These are phyloP conservation scores for Psittacula echo DNA, from an alignment of 2,797 vertebrate genomes.

Conservation along the genomic window DNA sequence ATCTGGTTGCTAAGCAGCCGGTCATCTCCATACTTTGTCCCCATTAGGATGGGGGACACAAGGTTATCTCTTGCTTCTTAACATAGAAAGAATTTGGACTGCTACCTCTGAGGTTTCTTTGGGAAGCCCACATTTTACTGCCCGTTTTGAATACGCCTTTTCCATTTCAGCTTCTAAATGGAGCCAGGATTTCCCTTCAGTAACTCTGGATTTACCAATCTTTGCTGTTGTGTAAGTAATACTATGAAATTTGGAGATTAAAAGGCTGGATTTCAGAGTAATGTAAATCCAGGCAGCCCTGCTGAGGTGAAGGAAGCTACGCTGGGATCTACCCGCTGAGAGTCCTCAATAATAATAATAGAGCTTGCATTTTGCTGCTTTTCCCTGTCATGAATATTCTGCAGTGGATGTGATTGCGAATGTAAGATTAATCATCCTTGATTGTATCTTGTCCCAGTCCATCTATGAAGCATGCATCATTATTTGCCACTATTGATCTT, in stretches of 20 bases:
- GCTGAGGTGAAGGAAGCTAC: neutral
- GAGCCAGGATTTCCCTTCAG: neutral
- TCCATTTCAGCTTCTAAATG: neutral
- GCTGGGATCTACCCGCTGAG: neutral
- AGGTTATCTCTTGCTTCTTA: neutral
- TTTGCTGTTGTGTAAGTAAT: neutral
- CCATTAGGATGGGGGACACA: neutral
- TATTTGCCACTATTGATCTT: neutral
- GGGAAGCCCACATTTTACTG: neutral
- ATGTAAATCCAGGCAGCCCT: neutral
- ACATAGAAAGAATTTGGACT: neutral
- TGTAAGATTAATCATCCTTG: neutral
- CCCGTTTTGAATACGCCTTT: neutral
- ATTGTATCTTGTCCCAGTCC: neutral
- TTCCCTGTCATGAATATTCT: conserved; percentile 11
- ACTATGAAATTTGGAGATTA: neutral
- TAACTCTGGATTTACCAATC: neutral
- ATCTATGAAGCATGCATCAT: neutral
- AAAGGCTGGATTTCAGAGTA: conserved; percentile 5
- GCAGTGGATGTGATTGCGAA: neutral
- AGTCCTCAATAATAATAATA: neutral
- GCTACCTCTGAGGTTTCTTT: neutral
- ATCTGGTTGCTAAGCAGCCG: conserved; percentile 16
- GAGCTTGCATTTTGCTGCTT: neutral
- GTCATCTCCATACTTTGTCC: neutral